phyloP scores from a whole-genome alignment of 2,797 vertebrate genomes.

The Fratercula arctica region DNA sequence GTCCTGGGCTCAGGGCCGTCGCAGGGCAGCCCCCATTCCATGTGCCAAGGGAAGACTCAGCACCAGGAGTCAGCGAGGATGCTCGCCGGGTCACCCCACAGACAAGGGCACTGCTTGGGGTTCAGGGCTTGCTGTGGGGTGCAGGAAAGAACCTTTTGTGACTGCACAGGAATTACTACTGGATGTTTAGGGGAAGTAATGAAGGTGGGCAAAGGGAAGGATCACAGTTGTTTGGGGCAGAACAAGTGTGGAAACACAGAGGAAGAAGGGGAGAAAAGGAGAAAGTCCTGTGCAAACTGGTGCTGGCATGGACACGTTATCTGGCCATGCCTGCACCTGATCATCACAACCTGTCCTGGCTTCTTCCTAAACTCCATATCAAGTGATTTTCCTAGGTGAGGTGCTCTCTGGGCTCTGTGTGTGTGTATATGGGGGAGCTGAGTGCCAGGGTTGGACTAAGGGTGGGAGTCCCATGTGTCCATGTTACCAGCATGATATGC shows the following conservation, averaged over 20 bases:
- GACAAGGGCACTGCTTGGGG: fast-evolving
- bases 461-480: too few relatives aligned
- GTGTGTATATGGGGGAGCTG: not conserved
- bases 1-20: too few relatives aligned
- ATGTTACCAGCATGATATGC: not conserved
- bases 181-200: not conserved
- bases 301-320: not conserved
- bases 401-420: not conserved
- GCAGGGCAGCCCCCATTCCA: not conserved
- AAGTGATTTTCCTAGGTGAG: not conserved
- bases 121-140: not conserved
- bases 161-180: not conserved
- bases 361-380: not conserved
- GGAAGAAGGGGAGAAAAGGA: not conserved
- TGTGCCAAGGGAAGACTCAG: not conserved
- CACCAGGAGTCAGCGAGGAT: not conserved
- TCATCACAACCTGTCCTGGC: fast-evolving
- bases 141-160: not conserved
- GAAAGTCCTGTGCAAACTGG: not conserved
- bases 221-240: not conserved
- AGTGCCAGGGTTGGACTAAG: too few relatives aligned
- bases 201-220: not conserved
- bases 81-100: not conserved
- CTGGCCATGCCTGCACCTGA: not conserved
- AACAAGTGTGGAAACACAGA: not conserved